Evolutionary conservation across 2,113 vertebrate species (phyloP), one percentile per base, ranked within the genome.

Genomic region (Camelus bactrianus): DNA sequence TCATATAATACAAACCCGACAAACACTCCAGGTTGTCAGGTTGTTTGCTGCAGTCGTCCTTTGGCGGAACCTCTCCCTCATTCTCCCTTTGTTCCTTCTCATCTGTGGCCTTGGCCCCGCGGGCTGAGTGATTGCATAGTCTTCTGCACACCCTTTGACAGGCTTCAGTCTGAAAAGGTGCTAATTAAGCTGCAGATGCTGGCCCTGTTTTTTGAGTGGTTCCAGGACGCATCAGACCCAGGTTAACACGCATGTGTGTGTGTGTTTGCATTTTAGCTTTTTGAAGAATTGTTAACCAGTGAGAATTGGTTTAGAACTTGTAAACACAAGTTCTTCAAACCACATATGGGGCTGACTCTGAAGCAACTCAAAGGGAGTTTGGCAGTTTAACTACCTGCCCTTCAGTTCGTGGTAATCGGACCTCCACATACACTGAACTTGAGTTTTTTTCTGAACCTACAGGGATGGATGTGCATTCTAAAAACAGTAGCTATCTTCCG

Each of bases 181-280:
- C 91, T 98, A 97, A 97, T 96, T 97, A 98, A 98, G 97, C 80
- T 83, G 87, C 94, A 96, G 32, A 91, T 94, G 64, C 96, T 97
- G 95, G 94, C 84, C 65, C 88, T 96, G 72, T 46, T 95, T 72
- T 93, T 77, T 72, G 56, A 73, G 58, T 73, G 73, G 58, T 91
- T 64, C 50, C 69, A 89, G 96, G 87, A 93, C 73, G 48, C 35
- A 80, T 85, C 96, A 95, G 96, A 96, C 96, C 97, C 95, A 86
- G 92, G 94, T 52, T 84, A 73, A 82, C 65, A 32, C 52, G 52
- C 14, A 14, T 28, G n/a, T 54, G 9, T 75, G 32, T 13, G 50
- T 46, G 38, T 42, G 46, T 76, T 58, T 8, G 0, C 0, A 77
- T 77, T 95, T 56, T 46, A 73, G 58, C 75, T 54, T 69, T 87